Base-by-base conservation (phyloP, 2,797 vertebrate species). In the Oryzias sinensis region DNA sequence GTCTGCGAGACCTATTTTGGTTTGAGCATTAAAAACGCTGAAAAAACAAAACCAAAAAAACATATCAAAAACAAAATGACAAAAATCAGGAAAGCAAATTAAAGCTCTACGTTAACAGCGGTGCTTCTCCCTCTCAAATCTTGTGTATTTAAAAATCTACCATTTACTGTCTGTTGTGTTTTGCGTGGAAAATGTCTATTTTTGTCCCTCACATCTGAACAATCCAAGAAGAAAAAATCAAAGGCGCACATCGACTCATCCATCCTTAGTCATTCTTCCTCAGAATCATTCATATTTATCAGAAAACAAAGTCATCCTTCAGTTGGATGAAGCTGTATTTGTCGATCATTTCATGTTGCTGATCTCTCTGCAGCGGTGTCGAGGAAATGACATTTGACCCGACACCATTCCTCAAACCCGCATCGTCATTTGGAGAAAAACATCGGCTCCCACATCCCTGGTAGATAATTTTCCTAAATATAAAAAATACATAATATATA, bases 381-480 rank as follows among this genome's bases (percentile, higher is more conserved):
- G 53, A 64, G 57, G 54, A 68, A 60, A 53, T 78, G 74, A 66
- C 56, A 61, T 53, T 54, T 73, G 65, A 68, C 43, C 62, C 59
- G 42, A 52, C 52, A 47, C 54, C 49, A 49, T 62, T 73, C 46
- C 59, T 62, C 9, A 53, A 72, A 67, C 63, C 25, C 60, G 57
- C 17, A 61, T 17, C 48, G 42, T 56, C 54, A 9, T 14, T 56
- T 14, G 37, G 1, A n/a, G 13, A 53, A 48, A 24, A 48, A 24
- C 14, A 37, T 3, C 33, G 33, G 9, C 9, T 37, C 33, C 33
- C 33, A 13, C 25, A 0, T 1, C 0, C 54, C 45, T 11, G 13
- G 9, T 49, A 17, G 44, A 57, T 8, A 25, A 49, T 47, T 33
- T 48, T 25, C 4, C 22, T 18, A 33, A 13, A 24, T 51, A 29